Evolutionary conservation across 1,140 invertebrate species (phyloP).

Genomic region (Drosophila punjabiensis): DNA sequence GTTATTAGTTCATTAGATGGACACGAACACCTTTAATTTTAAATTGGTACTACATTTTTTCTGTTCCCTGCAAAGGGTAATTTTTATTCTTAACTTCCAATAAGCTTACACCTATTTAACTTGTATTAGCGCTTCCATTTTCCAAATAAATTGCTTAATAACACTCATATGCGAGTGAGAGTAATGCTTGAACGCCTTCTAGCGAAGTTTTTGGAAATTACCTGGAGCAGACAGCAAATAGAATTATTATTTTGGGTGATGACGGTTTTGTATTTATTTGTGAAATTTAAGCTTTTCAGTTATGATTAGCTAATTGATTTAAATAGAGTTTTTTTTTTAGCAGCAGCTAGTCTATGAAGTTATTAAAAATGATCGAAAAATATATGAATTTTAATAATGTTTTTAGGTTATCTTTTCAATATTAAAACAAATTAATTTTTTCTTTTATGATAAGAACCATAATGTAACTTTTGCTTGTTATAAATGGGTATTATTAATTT

Average conservation of each 20-base stretch:
- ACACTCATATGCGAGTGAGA: slow-evolving; percentile 29
- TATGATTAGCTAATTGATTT: background rate
- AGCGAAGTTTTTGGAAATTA: slow-evolving; percentile 25
- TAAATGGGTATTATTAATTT: no score
- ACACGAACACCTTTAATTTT: background rate
- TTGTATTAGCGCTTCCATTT: slow-evolving; percentile 16
- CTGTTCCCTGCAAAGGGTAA: slow-evolving; percentile 1
- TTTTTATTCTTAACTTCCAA: background rate
- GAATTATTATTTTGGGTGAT: slow-evolving; percentile 3
- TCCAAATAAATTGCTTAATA: slow-evolving; percentile 37
- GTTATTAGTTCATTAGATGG: background rate
- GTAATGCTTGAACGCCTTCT: slow-evolving; percentile 27
- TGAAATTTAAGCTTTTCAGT: background rate
- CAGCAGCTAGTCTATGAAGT: background rate
- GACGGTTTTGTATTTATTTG: background rate
- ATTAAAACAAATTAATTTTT: background rate
- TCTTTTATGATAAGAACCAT: background rate
- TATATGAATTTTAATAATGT: background rate
- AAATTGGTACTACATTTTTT: background rate
- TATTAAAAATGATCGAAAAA: background rate
- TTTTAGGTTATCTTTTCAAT: background rate
- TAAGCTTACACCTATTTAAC: slow-evolving; percentile 15
- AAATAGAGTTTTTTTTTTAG: background rate
- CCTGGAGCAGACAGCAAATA: slow-evolving; percentile 12
- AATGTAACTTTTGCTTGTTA: background rate